Evolutionary conservation across 2,113 vertebrate species (phyloP).

Genomic region (Orthonyx spaldingii): DNA sequence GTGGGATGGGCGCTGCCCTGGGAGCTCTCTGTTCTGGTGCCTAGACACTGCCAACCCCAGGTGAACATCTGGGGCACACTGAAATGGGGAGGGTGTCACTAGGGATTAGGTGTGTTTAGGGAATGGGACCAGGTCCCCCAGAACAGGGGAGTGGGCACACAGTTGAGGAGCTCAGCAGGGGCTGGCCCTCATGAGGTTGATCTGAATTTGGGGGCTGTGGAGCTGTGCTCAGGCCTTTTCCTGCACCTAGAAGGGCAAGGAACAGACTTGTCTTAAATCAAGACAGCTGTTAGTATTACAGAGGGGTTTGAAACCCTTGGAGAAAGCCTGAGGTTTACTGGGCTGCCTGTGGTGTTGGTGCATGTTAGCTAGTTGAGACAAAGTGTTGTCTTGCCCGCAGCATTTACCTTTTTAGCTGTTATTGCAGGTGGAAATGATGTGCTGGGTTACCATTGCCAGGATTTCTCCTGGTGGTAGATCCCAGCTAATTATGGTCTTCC

Average conservation of each 20-base stretch:
- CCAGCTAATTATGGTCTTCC: neutral
- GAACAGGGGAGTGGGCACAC: fast-evolving
- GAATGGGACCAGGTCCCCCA: neutral
- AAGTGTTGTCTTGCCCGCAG: neutral
- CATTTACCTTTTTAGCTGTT: neutral
- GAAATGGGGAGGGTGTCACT: neutral
- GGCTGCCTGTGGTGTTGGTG: neutral
- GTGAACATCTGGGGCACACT: neutral
- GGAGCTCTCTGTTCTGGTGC: fast-evolving
- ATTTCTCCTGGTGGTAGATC: neutral
- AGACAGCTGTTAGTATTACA: neutral
- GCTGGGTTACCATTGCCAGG: neutral
- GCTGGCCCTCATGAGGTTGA: neutral
- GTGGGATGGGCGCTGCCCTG: neutral
- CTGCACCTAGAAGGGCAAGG: neutral
- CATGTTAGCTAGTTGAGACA: fast-evolving
- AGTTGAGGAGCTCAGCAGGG: fast-evolving
- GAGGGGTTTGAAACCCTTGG: neutral
- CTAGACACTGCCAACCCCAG: neutral
- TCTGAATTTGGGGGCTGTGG: neutral
- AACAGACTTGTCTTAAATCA: neutral
- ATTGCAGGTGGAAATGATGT: fast-evolving
- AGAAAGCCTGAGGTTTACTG: neutral
- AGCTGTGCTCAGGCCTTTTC: neutral
- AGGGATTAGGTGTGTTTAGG: neutral